Base-by-base conservation (phyloP, 2,888 invertebrate species). In the Diadegma fenestrale region DNA sequence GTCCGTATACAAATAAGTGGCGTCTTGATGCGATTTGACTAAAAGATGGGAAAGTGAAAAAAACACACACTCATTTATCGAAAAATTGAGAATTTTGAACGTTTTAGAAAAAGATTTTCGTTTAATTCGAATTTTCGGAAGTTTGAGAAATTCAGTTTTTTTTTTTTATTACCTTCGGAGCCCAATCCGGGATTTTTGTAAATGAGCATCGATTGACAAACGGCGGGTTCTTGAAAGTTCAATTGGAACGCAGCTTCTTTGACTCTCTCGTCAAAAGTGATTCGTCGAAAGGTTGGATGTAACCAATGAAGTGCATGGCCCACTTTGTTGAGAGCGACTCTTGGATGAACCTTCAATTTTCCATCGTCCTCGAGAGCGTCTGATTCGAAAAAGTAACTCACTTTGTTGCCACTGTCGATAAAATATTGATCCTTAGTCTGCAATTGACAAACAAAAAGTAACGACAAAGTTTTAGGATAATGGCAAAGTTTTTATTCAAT, bases 151-250 rank as follows among this genome's bases (percentile, higher is more conserved):
- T 64, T 64, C 5, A 37, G 14, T 63, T 14, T n/a, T 37, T 68
- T 45, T 64, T 37, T n/a, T 19, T 26, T 12, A 10, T 89, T 94
- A 98, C 98, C 98, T 96, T 97, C 97, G 5, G 98, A 97, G 0
- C 99, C 99, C 82, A 98, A 95, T 22, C 96, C 96, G 0, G 99
- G 98, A 94, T 98, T 98, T 95, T 99, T 99, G 94, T 98, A 99
- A 86, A 99, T 99, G 92, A 98, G 98, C 99, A 99, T 99, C 94
- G 99, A 99, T 93, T 99, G 99, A 1, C 97, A 97, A 0, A 99
- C 95, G 0, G 97, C 96, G 0, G 99, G 99, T 58, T 97, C 97
- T 79, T 95, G 94, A 85, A 97, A 95, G 4, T 96, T 96, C 14
- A 99, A 93, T 88, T 96, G 96, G 89, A 95, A 96, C 86, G 97